Evolutionary conservation across 2,113 vertebrate species (phyloP), one percentile per base, ranked within the genome.

Genomic region (Rhea americana): DNA sequence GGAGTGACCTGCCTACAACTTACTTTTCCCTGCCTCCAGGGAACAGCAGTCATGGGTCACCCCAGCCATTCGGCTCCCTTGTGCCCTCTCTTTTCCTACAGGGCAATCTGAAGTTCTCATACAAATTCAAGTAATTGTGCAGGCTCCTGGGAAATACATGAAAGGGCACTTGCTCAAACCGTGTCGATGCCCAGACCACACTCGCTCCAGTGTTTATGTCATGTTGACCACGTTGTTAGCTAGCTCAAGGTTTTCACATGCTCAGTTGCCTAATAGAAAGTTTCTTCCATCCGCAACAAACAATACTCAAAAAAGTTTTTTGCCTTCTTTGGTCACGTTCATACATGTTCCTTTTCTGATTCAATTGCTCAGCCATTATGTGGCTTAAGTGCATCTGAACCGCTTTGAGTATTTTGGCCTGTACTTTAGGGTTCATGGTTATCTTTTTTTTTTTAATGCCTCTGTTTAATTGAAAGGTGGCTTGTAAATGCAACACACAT

Each of bases 111-210:
- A 87, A 66, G 30, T 87, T 90, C 58, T 93, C 82, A 72, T 53
- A 87, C 59, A 80, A 80, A 90, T 62, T 55, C 19, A 35, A 77
- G 61, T 81, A 84, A 70, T 66, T 74, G 66, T 58, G 70, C 66
- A 85, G 71, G 61, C 56, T 78, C 71, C 88, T 87, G 88, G 75
- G 88, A 95, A 95, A 91, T 62, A 84, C 37, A 78, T 67, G 43
- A 89, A 87, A 93, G n/a, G 61, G 66, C 67, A 82, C 75, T 84
- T 35, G 82, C 68, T 87, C 80, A 66, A 84, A 77, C 59, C 66
- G 70, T 55, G 79, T 88, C 66, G 74, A 72, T 85, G 71, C 75
- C 62, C 62, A 94, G 58, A 87, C 51, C 61, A 71, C 85, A 82
- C 47, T 82, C 51, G 48, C 43, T 91, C 47, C 62, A 59, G 62